These are phyloP conservation scores for Ophioninae sp. DNA, from an alignment of 2,888 invertebrate genomes.

Conservation along the genomic window DNA sequence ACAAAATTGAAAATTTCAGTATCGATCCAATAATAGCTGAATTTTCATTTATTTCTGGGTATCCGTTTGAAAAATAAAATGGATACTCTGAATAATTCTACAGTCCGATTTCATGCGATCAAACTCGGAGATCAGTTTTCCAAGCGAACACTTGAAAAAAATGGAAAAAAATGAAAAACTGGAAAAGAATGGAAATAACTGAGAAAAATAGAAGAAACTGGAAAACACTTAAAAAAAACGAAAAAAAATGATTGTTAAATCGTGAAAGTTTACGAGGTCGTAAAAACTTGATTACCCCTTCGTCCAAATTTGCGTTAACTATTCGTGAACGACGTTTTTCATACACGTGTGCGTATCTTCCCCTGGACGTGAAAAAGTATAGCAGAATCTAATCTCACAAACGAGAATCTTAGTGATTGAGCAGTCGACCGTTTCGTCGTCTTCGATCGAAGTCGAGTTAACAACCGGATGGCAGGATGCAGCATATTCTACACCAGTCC, in stretches of 20 bases:
- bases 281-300: neutral
- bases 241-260: neutral
- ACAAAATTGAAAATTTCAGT: no score
- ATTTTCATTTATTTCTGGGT: neutral
- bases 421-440: neutral
- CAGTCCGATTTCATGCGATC: no score
- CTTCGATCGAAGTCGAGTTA: neutral
- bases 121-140: no score
- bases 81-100: no score
- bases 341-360: no score
- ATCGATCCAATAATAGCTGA: no score
- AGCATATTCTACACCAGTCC: neutral
- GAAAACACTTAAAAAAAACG: no score
- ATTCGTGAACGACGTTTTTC: neutral
- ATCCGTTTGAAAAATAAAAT: neutral
- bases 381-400: neutral
- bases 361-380: neutral
- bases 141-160: no score
- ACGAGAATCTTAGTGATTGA: neutral
- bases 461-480: no score
- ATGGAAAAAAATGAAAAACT: neutral
- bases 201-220: no score
- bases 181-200: no score
- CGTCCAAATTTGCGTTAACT: neutral
- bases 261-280: neutral